phyloP scores from a whole-genome alignment of 1,140 invertebrate genomes.

The Danaus melanippus region DNA sequence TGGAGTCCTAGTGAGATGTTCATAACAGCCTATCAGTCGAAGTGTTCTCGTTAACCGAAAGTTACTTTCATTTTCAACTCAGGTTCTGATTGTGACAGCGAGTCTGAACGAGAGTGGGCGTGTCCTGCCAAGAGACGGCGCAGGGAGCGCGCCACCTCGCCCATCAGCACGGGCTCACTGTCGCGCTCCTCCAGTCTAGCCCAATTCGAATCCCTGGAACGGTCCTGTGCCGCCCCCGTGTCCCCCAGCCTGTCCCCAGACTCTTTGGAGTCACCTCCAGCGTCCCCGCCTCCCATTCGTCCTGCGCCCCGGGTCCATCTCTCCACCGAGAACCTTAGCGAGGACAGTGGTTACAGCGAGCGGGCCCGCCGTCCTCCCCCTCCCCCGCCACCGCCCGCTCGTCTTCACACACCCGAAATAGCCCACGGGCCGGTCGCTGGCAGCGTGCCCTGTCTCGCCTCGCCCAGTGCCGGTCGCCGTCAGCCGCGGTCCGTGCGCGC shows the following conservation, averaged over 20 bases:
- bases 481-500: constrained; percentile 65
- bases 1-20: constrained; percentile 23
- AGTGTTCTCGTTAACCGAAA: constrained; percentile 4
- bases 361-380: constrained; percentile 50
- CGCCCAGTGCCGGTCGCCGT: constrained; percentile 49
- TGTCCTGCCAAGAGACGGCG: constrained; percentile 85
- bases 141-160: constrained; percentile 61
- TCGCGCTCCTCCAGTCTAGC: constrained; percentile 83
- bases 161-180: constrained; percentile 68
- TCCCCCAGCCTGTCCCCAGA: constrained; percentile 62
- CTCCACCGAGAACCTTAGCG: constrained; percentile 81
- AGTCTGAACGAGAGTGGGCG: constrained; percentile 82
- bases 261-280: constrained; percentile 59
- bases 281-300: constrained; percentile 52
- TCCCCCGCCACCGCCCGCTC: constrained; percentile 41
- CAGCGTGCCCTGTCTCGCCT: constrained; percentile 52
- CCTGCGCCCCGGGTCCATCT: constrained; percentile 66
- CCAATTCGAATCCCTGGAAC: constrained; percentile 85
- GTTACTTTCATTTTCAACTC: constrained; percentile 13
- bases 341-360: constrained; percentile 81
- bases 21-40: not conserved
- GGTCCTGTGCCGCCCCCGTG: constrained; percentile 73
- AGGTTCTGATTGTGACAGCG: constrained; percentile 70
- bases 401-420: constrained; percentile 45
- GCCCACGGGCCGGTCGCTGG: constrained; percentile 45